phyloP scores from a whole-genome alignment of 2,113 vertebrate species.

The Percopsis transmontana region DNA sequence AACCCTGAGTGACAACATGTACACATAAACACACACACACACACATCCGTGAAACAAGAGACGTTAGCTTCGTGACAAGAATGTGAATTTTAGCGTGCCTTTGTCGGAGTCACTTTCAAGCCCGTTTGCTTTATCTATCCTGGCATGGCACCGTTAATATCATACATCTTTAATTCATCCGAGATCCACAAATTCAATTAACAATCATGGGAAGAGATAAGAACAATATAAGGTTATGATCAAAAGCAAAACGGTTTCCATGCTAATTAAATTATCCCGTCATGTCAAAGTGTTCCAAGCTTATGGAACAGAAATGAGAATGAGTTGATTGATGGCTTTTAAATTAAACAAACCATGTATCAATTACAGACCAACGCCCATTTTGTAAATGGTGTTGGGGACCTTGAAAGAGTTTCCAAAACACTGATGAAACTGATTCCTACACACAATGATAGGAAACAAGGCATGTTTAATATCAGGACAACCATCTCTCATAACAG shows the following conservation, averaged over 20 bases:
- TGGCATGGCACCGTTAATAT: neutral
- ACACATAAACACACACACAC: conserved; percentile 64
- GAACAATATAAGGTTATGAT: neutral
- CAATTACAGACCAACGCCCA: conserved; percentile 15
- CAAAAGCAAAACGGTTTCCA: too few species aligned
- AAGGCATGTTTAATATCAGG: conserved; percentile 53
- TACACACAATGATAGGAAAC: conserved; percentile 72
- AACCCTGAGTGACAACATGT: conserved; percentile 75
- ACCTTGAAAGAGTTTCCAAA: conserved; percentile 36
- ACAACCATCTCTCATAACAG: conserved; percentile 46
- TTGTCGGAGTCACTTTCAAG: conserved; percentile 1
- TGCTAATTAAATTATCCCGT: neutral
- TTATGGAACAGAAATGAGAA: neutral
- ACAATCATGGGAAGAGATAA: neutral
- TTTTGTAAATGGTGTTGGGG: conserved; percentile 30
- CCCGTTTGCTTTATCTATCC: too few species aligned
- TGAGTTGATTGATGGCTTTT: conserved; percentile 19
- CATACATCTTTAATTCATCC: neutral
- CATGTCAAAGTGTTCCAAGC: neutral
- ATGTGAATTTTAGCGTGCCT: conserved; percentile 19
- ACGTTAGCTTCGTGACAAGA: conserved; percentile 45
- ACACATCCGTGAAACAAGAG: conserved; percentile 55
- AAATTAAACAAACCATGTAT: conserved; percentile 38
- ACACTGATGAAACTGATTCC: conserved; percentile 32
- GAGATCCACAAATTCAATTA: neutral